Percentiles rank a stretch among this genome's conserved stretches.
phyloP scores from a whole-genome alignment of 2,113 vertebrate genomes.

The Eulemur rufifrons region DNA sequence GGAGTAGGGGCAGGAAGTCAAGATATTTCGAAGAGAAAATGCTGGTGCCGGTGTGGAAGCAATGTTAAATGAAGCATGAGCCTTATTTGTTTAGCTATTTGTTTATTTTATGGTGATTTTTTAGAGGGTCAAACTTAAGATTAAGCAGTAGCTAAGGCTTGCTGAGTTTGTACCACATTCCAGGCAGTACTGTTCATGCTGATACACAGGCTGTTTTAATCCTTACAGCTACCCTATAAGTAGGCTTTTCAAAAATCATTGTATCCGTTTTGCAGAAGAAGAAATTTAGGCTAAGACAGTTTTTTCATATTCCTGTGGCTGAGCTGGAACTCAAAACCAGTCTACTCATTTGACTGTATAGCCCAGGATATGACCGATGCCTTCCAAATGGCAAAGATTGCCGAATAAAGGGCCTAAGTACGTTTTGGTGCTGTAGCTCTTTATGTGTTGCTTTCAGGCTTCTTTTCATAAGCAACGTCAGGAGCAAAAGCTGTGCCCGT shows the following conservation, averaged over 20 bases:
- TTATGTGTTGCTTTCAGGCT: not conserved
- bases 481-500: not conserved
- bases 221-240: not conserved
- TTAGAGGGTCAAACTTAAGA: not conserved
- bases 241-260: not conserved
- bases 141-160: not conserved
- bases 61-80: not conserved
- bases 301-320: not conserved
- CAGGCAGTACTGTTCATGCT: not conserved
- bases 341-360: not conserved
- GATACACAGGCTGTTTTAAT: not conserved
- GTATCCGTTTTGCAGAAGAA: not conserved
- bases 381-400: not conserved
- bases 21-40: not conserved
- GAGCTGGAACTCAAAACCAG: not conserved
- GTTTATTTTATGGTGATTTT: not conserved
- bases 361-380: not conserved
- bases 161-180: not conserved
- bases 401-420: not conserved
- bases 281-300: not conserved
- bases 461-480: not conserved
- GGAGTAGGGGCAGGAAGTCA: not conserved
- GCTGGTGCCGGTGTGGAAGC: no score
- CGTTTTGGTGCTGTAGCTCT: not conserved
- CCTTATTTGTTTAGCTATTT: not conserved